Percentiles rank a stretch among this genome's conserved stretches.
Evolutionary conservation across 2,888 invertebrate genomes (phyloP).

Genomic region (Synergus japonicus): DNA sequence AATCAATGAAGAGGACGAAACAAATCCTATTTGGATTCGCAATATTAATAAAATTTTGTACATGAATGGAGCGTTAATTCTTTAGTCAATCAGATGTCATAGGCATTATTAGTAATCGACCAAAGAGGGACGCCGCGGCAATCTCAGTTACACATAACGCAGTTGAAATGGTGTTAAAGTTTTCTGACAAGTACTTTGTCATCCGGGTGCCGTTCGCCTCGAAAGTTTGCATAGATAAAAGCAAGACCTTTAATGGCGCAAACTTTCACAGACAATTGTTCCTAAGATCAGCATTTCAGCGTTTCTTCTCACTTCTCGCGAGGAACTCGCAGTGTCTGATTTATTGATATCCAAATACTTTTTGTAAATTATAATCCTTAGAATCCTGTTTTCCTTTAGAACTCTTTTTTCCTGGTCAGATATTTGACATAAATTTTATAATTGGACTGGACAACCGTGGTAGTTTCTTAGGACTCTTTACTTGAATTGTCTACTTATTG

Average conservation of each 20-base stretch:
- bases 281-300: constrained; percentile 16
- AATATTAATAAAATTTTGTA: constrained; percentile 4
- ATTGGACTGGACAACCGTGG: not conserved
- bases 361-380: constrained; percentile 1
- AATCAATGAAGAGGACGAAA: not conserved
- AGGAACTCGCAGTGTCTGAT: not conserved
- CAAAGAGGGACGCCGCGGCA: not conserved
- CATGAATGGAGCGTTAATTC: not conserved
- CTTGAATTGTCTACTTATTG: constrained; percentile 4
- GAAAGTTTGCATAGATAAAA: constrained; percentile 1
- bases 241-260: not conserved
- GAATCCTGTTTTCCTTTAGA: not conserved
- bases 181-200: constrained; percentile 5
- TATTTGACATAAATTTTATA: not conserved
- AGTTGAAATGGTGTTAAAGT: constrained; percentile 7
- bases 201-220: not conserved
- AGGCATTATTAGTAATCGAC: not conserved
- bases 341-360: not conserved
- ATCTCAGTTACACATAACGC: constrained; percentile 24
- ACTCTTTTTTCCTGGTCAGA: not conserved
- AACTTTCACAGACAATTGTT: constrained; percentile 28
- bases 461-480: not conserved
- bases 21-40: not conserved
- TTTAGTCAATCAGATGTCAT: constrained; percentile 4
- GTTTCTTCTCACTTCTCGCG: not conserved